These are phyloP conservation scores for Scelioninae gen. 1 DNA, from an alignment of 2,888 invertebrate species.

Conservation along the genomic window DNA sequence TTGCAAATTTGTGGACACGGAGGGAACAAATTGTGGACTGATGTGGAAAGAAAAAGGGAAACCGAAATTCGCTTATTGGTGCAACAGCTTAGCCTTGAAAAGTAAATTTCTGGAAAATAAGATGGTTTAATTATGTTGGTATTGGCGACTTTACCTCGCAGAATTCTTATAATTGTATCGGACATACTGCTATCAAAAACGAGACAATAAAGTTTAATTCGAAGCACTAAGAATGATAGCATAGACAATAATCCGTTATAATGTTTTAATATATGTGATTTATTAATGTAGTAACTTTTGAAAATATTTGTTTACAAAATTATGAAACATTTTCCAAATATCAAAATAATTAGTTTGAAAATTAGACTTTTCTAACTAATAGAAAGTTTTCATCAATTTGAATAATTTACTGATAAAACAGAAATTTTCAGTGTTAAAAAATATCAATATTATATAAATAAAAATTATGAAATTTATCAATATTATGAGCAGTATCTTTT, in stretches of 20 bases:
- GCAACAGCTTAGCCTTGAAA: conserved; percentile 28
- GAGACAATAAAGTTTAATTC: conserved; percentile 23
- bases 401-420: too few relatives aligned
- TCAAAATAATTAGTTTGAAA: too few relatives aligned
- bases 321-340: too few relatives aligned
- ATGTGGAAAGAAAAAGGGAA: conserved; percentile 8
- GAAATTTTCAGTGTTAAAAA: too few relatives aligned
- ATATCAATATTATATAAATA: too few relatives aligned
- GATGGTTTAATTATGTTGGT: conserved; percentile 46
- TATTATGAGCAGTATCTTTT: too few relatives aligned
- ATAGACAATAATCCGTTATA: conserved; percentile 74
- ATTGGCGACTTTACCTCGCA: conserved; percentile 17
- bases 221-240: conserved; percentile 63
- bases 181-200: conserved; percentile 60
- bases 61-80: conserved; percentile 33
- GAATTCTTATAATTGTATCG: conserved; percentile 24
- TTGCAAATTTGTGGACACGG: conserved; percentile 10
- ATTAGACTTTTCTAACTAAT: too few relatives aligned
- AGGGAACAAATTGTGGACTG: background rate
- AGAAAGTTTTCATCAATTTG: too few relatives aligned
- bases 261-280: conserved; percentile 69
- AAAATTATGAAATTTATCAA: too few relatives aligned
- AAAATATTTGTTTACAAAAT: too few relatives aligned
- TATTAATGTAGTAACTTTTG: too few relatives aligned
- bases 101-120: conserved; percentile 35